These are phyloP conservation scores for Drosophila melanosoma DNA, from an alignment of 2,888 invertebrate species.

Conservation along the genomic window DNA sequence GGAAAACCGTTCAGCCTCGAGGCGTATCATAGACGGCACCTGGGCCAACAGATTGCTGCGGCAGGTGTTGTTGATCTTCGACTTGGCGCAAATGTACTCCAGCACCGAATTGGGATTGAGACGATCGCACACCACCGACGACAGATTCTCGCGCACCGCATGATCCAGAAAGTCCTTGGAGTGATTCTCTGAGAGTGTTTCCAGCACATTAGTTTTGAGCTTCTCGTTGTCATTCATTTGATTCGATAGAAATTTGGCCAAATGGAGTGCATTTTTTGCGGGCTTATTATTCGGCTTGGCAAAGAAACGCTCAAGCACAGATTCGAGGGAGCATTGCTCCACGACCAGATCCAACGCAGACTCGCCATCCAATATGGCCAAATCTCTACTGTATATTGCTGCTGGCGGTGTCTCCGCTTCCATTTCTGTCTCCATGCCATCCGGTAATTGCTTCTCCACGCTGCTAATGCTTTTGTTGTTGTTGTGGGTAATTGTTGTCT, in stretches of 20 bases:
- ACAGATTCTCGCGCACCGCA: slow-evolving; percentile 84
- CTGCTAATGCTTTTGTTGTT: slow-evolving; percentile 2
- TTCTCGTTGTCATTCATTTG: slow-evolving; percentile 80
- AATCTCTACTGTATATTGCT: slow-evolving; percentile 32
- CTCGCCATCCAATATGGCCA: slow-evolving; percentile 59
- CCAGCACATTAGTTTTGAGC: slow-evolving; percentile 81
- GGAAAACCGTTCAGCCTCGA: slow-evolving; percentile 70
- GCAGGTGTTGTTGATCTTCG: slow-evolving; percentile 80
- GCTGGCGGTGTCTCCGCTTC: not conserved
- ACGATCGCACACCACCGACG: slow-evolving; percentile 84
- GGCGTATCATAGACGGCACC: slow-evolving; percentile 75
- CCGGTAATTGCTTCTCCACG: slow-evolving; percentile 1
- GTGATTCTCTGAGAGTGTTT: slow-evolving; percentile 84
- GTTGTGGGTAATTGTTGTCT: slow-evolving; percentile 40
- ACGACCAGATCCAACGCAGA: slow-evolving; percentile 71
- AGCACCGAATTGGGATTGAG: slow-evolving; percentile 83
- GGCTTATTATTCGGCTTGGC: slow-evolving; percentile 52
- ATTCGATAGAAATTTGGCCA: slow-evolving; percentile 80
- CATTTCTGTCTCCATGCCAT: not conserved
- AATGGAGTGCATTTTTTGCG: slow-evolving; percentile 58
- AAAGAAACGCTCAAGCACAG: slow-evolving; percentile 80
- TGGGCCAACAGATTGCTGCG: slow-evolving; percentile 78
- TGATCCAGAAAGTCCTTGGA: slow-evolving; percentile 84
- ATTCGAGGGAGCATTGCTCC: slow-evolving; percentile 71
- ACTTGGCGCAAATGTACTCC: slow-evolving; percentile 83